phyloP scores from a whole-genome alignment of 1,140 invertebrate genomes.

The Laodelphax striatellus region DNA sequence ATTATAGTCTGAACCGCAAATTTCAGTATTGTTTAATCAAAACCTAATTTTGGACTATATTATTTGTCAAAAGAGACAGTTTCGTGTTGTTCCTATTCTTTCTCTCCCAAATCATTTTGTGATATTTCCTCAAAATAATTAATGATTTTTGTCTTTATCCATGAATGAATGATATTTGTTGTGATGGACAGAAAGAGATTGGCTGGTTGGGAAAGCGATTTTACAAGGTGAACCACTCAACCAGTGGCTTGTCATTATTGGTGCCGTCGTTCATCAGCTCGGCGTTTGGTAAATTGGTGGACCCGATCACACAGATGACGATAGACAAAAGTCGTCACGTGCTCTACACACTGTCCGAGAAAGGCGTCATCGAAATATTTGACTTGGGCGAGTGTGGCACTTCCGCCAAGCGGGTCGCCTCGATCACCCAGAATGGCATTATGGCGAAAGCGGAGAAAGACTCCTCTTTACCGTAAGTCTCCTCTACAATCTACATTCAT shows the following conservation, averaged over 20 bases:
- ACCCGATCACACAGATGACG: constrained; percentile 80
- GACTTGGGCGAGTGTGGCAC: constrained; percentile 75
- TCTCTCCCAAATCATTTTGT: too few species aligned
- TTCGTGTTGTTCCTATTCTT: too few species aligned
- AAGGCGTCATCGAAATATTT: constrained; percentile 76
- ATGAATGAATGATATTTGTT: too few species aligned
- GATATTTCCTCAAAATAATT: too few species aligned
- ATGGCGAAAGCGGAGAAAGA: constrained; percentile 61
- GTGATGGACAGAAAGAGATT: constrained; percentile 50
- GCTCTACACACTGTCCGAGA: constrained; percentile 78
- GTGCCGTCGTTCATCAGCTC: constrained; percentile 84
- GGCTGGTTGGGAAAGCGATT: constrained; percentile 93
- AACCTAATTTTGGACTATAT: too few species aligned
- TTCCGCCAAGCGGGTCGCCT: constrained; percentile 54
- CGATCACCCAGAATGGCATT: constrained; percentile 67
- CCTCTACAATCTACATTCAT: too few species aligned
- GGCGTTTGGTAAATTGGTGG: constrained; percentile 71
- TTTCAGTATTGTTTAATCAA: too few species aligned
- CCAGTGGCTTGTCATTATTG: constrained; percentile 72
- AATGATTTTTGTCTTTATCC: too few species aligned
- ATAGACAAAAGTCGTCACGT: constrained; percentile 85
- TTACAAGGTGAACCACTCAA: constrained; percentile 90
- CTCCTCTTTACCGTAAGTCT: too few species aligned
- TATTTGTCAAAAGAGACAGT: too few species aligned
- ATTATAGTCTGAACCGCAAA: too few species aligned